A percentile compares a stretch with the other conserved stretches of the same genome.
These are phyloP conservation scores for Patella vulgata DNA, from an alignment of 1,140 invertebrate genomes.

Conservation along the genomic window DNA sequence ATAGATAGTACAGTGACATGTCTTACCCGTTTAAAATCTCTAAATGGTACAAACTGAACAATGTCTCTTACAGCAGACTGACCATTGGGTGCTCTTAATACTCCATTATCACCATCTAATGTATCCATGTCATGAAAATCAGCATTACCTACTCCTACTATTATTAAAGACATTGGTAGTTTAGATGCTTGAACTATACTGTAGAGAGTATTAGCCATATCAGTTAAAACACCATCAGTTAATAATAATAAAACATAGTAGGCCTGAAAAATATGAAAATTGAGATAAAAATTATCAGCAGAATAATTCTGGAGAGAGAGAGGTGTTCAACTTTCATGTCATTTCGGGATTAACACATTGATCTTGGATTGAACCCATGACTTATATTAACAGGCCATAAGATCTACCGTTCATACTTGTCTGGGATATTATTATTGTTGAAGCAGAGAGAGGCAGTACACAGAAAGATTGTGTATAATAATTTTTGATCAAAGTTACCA, in stretches of 20 bases:
- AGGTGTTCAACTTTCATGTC: too few relatives aligned
- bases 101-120: constrained; percentile 71
- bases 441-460: too few relatives aligned
- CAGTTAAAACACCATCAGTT: constrained; percentile 77
- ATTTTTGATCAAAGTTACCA: too few relatives aligned
- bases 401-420: too few relatives aligned
- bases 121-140: constrained; percentile 72
- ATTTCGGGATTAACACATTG: too few relatives aligned
- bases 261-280: constrained; percentile 55
- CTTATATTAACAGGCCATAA: too few relatives aligned
- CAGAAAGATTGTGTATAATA: too few relatives aligned
- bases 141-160: constrained; percentile 73
- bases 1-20: too few relatives aligned
- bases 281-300: not conserved
- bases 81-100: constrained; percentile 61
- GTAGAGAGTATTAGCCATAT: constrained; percentile 74
- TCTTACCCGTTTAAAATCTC: constrained; percentile 66
- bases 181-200: constrained; percentile 71
- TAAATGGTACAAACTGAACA: constrained; percentile 74
- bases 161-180: constrained; percentile 74
- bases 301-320: too few relatives aligned
- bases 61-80: constrained; percentile 71
- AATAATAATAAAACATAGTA: constrained; percentile 76
- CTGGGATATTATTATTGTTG: too few relatives aligned
- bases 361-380: too few relatives aligned